Evolutionary conservation across 2,888 invertebrate genomes (phyloP).

Genomic region (Galerucella calmariensis): DNA sequence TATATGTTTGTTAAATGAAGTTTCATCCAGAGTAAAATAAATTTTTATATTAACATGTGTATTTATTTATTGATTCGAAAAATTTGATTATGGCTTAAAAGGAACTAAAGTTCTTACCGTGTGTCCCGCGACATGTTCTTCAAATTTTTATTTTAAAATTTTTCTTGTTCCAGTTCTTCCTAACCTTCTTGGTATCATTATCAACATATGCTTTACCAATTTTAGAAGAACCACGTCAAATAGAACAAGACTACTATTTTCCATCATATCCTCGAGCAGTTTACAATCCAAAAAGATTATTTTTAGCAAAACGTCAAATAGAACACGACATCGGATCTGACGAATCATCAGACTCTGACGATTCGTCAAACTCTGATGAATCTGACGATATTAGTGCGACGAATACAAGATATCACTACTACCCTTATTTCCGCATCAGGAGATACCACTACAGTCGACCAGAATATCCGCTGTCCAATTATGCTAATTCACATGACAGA

Average conservation of each 20-base stretch:
- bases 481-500: slow-evolving; percentile 23
- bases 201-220: slow-evolving; percentile 2
- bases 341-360: background rate
- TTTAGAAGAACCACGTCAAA: background rate
- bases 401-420: slow-evolving; percentile 8
- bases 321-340: slow-evolving; percentile 9
- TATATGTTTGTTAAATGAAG: too few species aligned
- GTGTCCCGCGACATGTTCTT: too few species aligned
- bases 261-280: background rate
- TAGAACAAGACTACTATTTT: background rate
- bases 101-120: too few species aligned
- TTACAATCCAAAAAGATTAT: slow-evolving; percentile 9
- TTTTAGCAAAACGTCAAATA: background rate
- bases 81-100: too few species aligned
- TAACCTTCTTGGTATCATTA: background rate
- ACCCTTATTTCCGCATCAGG: slow-evolving; percentile 22
- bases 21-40: too few species aligned
- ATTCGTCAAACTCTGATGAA: background rate
- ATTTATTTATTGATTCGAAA: too few species aligned
- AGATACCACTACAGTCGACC: slow-evolving; percentile 4
- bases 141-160: background rate
- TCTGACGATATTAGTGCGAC: background rate
- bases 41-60: too few species aligned
- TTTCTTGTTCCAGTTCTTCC: background rate
- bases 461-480: slow-evolving; percentile 17